Evolutionary conservation across 2,888 invertebrate species (phyloP).

Genomic region (Agrotis clavis): DNA sequence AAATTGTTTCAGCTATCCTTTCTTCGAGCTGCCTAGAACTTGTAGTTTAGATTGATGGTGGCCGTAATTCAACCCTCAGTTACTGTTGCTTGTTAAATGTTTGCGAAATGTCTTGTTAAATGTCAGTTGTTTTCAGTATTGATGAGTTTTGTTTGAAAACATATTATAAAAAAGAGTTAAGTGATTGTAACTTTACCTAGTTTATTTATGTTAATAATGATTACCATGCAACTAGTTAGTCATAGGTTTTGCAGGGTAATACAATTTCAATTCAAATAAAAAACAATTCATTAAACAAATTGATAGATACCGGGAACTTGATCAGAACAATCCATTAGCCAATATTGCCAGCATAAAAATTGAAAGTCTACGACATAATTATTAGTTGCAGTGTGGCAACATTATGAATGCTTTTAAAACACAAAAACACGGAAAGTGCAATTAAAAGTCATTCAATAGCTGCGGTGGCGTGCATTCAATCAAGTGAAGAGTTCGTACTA

Average conservation of each 20-base stretch:
- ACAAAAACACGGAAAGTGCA: conserved; percentile 43
- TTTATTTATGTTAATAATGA: not conserved
- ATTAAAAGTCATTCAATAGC: conserved; percentile 66
- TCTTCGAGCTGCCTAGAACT: not conserved
- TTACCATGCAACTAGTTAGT: not conserved
- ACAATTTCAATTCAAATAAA: conserved; percentile 23
- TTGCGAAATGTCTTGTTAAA: no score
- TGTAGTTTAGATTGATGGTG: not conserved
- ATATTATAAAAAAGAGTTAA: not conserved
- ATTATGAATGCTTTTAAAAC: conserved; percentile 41
- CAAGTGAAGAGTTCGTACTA: conserved; percentile 64
- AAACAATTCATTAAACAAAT: conserved; percentile 47
- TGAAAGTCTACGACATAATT: conserved; percentile 56
- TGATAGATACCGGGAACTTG: conserved; percentile 47
- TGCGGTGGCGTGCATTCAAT: conserved; percentile 68
- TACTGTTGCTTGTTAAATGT: not conserved
- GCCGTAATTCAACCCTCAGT: not conserved
- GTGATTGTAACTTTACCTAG: not conserved
- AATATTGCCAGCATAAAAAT: conserved; percentile 51
- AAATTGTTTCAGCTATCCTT: not conserved
- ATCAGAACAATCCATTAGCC: conserved; percentile 54
- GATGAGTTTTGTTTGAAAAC: not conserved
- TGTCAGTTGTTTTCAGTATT: not conserved
- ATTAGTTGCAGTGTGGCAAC: conserved; percentile 47
- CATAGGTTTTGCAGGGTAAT: conserved; percentile 1